phyloP scores from a whole-genome alignment of 2,888 invertebrate genomes.

The Hydrotaea cyrtoneurina region DNA sequence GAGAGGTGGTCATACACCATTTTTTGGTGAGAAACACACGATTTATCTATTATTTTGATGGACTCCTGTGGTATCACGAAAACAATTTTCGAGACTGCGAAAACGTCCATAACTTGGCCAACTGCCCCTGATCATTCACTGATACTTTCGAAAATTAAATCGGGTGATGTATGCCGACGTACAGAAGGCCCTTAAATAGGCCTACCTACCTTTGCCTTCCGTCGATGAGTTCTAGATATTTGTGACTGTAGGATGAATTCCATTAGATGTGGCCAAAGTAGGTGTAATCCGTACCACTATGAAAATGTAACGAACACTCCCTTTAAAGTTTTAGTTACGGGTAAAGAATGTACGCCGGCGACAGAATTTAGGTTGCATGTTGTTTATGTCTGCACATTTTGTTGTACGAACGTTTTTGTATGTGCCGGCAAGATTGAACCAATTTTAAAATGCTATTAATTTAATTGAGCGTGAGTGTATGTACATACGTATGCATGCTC shows the following conservation, averaged over 20 bases:
- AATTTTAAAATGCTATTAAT: conserved; percentile 58
- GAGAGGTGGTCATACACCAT: too few relatives aligned
- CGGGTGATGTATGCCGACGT: too few relatives aligned
- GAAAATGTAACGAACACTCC: conserved; percentile 8
- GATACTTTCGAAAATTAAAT: too few relatives aligned
- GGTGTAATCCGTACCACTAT: neutral
- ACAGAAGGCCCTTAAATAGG: too few relatives aligned
- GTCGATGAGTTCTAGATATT: too few relatives aligned
- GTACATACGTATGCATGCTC: neutral
- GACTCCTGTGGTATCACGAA: too few relatives aligned
- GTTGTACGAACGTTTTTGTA: neutral
- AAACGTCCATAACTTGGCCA: too few relatives aligned
- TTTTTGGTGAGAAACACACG: too few relatives aligned
- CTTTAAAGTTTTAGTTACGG: neutral
- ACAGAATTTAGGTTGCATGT: conserved; percentile 58
- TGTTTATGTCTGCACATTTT: neutral
- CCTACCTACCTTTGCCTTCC: too few relatives aligned
- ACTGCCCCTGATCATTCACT: too few relatives aligned
- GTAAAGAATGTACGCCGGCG: neutral
- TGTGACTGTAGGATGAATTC: neutral
- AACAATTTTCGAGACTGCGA: too few relatives aligned
- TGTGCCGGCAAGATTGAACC: conserved; percentile 24
- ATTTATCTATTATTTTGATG: too few relatives aligned
- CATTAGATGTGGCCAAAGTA: neutral
- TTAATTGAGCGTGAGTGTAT: conserved; percentile 48